A percentile compares a stretch with the other conserved stretches of the same genome.
phyloP scores from a whole-genome alignment of 2,113 vertebrate species.

The Eublepharis macularius region DNA sequence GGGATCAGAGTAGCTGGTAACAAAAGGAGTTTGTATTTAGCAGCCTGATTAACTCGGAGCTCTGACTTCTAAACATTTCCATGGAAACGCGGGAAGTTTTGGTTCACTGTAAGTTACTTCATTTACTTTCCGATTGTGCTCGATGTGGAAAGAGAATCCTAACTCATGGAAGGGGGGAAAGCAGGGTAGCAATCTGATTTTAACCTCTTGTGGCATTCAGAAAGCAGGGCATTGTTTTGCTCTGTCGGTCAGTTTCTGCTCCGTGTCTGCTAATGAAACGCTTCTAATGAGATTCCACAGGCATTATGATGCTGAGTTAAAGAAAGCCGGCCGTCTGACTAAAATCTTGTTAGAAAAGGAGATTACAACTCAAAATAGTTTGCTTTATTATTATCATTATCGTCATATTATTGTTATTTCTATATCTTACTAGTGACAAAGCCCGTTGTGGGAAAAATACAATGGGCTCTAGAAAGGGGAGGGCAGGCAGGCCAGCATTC shows the following conservation, averaged over 20 bases:
- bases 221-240: slow-evolving; percentile 31
- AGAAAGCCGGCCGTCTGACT: slow-evolving; percentile 7
- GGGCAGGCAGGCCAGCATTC: too few relatives aligned
- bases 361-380: slow-evolving; percentile 10
- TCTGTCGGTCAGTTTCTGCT: slow-evolving; percentile 20
- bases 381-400: not conserved
- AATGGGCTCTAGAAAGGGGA: too few relatives aligned
- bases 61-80: slow-evolving; percentile 71
- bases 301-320: not conserved
- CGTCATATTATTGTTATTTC: not conserved
- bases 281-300: not conserved
- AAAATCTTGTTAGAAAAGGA: slow-evolving; percentile 27
- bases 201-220: slow-evolving; percentile 41
- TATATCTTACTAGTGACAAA: not conserved
- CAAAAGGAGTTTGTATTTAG: slow-evolving; percentile 67
- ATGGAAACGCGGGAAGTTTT: slow-evolving; percentile 86
- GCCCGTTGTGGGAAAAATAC: too few relatives aligned
- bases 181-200: slow-evolving; percentile 42
- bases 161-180: not conserved
- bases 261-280: slow-evolving; percentile 19
- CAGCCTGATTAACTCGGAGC: slow-evolving; percentile 65
- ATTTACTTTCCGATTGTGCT: slow-evolving; percentile 67
- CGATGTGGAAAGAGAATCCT: slow-evolving; percentile 38
- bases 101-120: slow-evolving; percentile 85
- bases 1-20: slow-evolving; percentile 72